Evolutionary conservation across 2,113 vertebrate species (phyloP).

Genomic region (Halichoeres trimaculatus): DNA sequence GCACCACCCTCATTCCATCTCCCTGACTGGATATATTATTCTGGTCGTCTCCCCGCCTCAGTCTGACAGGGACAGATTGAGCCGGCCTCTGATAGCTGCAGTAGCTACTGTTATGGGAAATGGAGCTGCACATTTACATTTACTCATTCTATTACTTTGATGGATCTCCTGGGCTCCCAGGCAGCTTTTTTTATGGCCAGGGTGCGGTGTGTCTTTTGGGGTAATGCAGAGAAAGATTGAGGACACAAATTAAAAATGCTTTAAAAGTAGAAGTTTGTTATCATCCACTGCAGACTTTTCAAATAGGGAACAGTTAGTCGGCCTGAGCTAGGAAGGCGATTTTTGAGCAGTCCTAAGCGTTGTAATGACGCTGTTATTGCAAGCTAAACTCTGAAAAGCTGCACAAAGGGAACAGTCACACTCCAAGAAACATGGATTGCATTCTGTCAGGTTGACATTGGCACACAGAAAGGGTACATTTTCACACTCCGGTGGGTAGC

Average conservation of each 20-base stretch:
- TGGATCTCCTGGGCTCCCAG: slow-evolving; percentile 62
- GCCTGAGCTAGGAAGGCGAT: background rate
- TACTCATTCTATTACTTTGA: slow-evolving; percentile 78
- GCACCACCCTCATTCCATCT: slow-evolving; percentile 56
- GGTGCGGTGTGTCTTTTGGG: slow-evolving; percentile 62
- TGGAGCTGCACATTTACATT: slow-evolving; percentile 77
- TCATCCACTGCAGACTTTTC: slow-evolving; percentile 41
- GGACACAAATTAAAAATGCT: slow-evolving; percentile 57
- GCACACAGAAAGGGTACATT: slow-evolving; percentile 39
- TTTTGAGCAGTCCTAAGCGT: background rate
- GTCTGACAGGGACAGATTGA: slow-evolving; percentile 70
- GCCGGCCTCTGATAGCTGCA: slow-evolving; percentile 53
- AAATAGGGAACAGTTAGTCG: slow-evolving; percentile 22
- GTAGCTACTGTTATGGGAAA: slow-evolving; percentile 71
- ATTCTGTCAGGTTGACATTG: slow-evolving; percentile 17
- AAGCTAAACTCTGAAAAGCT: background rate
- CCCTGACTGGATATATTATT: slow-evolving; percentile 56
- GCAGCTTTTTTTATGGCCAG: slow-evolving; percentile 61
- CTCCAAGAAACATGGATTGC: slow-evolving; percentile 20
- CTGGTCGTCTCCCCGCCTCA: slow-evolving; percentile 15
- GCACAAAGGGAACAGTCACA: slow-evolving; percentile 46
- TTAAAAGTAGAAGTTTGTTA: slow-evolving; percentile 53
- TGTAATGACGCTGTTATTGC: slow-evolving; percentile 1
- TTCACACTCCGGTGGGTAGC: slow-evolving; percentile 40
- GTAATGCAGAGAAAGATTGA: slow-evolving; percentile 59